Evolutionary conservation across 2,888 invertebrate genomes (phyloP), one percentile per base, ranked within the genome.

Genomic region (Meliscaeva auricollis): DNA sequence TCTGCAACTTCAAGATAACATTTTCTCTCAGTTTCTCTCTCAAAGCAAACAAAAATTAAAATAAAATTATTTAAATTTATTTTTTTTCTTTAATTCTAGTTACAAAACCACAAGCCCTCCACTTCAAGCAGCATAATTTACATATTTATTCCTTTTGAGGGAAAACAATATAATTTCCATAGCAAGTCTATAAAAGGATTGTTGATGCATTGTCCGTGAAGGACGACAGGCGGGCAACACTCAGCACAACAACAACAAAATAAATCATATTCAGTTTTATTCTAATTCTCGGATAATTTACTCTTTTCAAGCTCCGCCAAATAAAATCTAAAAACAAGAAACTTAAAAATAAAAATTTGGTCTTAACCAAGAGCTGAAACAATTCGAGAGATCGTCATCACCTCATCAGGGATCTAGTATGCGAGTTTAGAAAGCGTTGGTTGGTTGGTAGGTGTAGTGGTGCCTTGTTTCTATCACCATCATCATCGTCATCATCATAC

Each of bases 201-300:
- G 72, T 76, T 76, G 80, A 72, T 48, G 76, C 52, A n/a, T 4
- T 38, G 17, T 32, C 52, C 68, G 41, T n/a, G 22, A 20, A 46
- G 54, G 9, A 75, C 41, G 58, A 72, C 41, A 56, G 56, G 11
- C 41, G 48, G 56, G 11, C 11, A 11, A n/a, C 56, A 35, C 70
- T 56, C 66, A 74, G 22, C 54, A 30, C 75, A 66, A 75, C 54
- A 32, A 73, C 38, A 56, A 64, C 26, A 82, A 80, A 76, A 62
- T 72, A 75, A 85, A 85, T 85, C 72, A 60, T 80, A 48, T 73
- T 80, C 80, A 62, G 32, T 85, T 68, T 80, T 76, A 85, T 85
- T 85, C 68, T 80, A 85, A 80, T 85, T 85, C 69, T 60, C 26
- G 75, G 79, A 85, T 80, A 85, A 85, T 85, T 85, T 85, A 70